Conservation (phyloP, 2,888 invertebrate genomes). For the Thecophora atra region DNA sequence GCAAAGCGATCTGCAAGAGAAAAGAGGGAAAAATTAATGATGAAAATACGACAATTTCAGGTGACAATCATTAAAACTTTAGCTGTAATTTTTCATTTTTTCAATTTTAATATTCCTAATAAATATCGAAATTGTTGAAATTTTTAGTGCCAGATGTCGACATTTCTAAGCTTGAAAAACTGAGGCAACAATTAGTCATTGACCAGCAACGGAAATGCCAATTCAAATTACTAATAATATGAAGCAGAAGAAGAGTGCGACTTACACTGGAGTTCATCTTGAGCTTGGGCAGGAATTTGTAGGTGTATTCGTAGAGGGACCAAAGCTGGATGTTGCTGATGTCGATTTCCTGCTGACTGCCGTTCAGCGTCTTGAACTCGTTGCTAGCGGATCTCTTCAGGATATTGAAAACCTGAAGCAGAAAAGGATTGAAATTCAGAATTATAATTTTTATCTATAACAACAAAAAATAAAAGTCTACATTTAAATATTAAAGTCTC, state of each 20-base stretch:
- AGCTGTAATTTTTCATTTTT: too few relatives aligned
- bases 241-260: slow-evolving; percentile 15
- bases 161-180: neutral
- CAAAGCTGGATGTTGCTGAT: slow-evolving; percentile 55
- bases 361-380: slow-evolving; percentile 54
- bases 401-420: slow-evolving; percentile 54
- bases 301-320: slow-evolving; percentile 56
- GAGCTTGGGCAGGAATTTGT: slow-evolving; percentile 59
- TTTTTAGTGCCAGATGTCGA: neutral
- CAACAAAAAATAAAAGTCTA: too few relatives aligned
- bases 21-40: slow-evolving; percentile 5
- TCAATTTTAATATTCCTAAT: too few relatives aligned
- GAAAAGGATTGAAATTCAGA: too few relatives aligned
- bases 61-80: too few relatives aligned
- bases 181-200: neutral
- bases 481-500: too few relatives aligned
- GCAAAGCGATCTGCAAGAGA: slow-evolving; percentile 57
- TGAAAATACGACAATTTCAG: too few relatives aligned
- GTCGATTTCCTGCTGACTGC: slow-evolving; percentile 55
- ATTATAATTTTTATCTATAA: slow-evolving; percentile 7
- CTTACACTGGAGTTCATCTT: slow-evolving; percentile 59
- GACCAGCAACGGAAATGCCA: slow-evolving; percentile 19
- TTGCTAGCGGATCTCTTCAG: slow-evolving; percentile 54
- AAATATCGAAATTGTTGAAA: too few relatives aligned
- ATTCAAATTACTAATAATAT: slow-evolving; percentile 19